phyloP scores from a whole-genome alignment of 2,888 invertebrate species.

The Drosophila barbarae region DNA sequence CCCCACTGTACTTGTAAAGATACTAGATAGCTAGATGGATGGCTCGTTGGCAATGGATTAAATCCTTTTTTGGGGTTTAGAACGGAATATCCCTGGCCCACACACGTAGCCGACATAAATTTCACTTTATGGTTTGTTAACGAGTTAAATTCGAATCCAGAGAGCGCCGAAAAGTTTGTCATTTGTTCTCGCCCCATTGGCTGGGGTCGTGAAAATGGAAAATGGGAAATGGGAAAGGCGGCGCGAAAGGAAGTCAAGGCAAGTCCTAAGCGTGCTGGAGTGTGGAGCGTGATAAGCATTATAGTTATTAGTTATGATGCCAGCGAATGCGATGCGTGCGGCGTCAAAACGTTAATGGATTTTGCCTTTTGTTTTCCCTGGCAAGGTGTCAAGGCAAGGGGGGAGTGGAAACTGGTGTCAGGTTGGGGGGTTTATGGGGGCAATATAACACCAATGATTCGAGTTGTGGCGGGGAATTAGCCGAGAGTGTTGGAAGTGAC shows the following conservation, averaged over 20 bases:
- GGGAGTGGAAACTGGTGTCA: not conserved
- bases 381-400: constrained; percentile 30
- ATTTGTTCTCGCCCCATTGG: constrained; percentile 52
- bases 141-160: constrained; percentile 70
- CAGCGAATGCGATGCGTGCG: constrained; percentile 35
- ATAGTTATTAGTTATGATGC: constrained; percentile 62
- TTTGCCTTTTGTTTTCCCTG: constrained; percentile 42
- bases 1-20: constrained; percentile 5
- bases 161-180: constrained; percentile 67
- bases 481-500: constrained; percentile 4
- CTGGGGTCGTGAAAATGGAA: constrained; percentile 42
- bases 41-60: constrained; percentile 1
- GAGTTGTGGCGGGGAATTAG: constrained; percentile 20
- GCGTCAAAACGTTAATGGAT: constrained; percentile 48
- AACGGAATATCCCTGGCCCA: constrained; percentile 41
- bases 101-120: constrained; percentile 68
- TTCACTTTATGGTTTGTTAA: constrained; percentile 72
- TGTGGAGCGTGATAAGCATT: constrained; percentile 69
- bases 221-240: constrained; percentile 13
- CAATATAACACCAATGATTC: constrained; percentile 7
- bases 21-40: constrained; percentile 27
- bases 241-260: constrained; percentile 9
- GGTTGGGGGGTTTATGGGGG: not conserved
- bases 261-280: constrained; percentile 54
- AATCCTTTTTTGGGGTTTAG: constrained; percentile 12